Evolutionary conservation across 1,140 invertebrate species (phyloP).

Genomic region (Tetraneura akinire): DNA sequence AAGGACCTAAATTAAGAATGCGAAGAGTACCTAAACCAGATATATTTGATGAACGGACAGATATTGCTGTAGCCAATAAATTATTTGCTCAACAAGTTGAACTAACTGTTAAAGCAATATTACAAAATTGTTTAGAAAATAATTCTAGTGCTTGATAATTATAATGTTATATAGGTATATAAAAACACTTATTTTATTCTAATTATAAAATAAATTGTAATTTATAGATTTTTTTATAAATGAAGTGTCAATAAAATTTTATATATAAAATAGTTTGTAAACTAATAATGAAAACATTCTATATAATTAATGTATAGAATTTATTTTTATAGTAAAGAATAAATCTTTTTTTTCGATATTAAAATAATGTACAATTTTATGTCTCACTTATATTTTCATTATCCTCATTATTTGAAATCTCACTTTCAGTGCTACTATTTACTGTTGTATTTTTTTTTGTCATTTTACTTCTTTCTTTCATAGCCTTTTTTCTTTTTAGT

Average conservation of each 20-base stretch:
- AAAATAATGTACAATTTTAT: not conserved
- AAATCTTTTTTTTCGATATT: too few relatives aligned
- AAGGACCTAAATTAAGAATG: constrained; percentile 36
- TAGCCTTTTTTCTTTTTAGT: constrained; percentile 70
- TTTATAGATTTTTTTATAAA: too few relatives aligned
- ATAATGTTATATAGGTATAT: too few relatives aligned
- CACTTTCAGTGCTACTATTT: constrained; percentile 52
- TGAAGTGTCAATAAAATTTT: too few relatives aligned
- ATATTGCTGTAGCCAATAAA: constrained; percentile 40
- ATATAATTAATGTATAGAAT: too few relatives aligned
- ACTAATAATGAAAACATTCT: too few relatives aligned
- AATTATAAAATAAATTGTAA: too few relatives aligned
- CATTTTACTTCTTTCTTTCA: constrained; percentile 63
- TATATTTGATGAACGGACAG: constrained; percentile 42
- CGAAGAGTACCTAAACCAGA: constrained; percentile 39
- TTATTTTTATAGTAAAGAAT: too few relatives aligned
- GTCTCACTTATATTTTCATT: not conserved
- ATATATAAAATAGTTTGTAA: too few relatives aligned
- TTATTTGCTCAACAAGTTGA: constrained; percentile 45
- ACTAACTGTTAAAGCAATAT: constrained; percentile 39
- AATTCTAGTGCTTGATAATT: constrained; percentile 20
- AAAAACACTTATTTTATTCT: too few relatives aligned
- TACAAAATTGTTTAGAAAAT: constrained; percentile 40
- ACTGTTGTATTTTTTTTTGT: constrained; percentile 55
- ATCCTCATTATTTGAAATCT: constrained; percentile 20